Conservation (phyloP, 2,113 vertebrate species). For the Hyaena hyaena region DNA sequence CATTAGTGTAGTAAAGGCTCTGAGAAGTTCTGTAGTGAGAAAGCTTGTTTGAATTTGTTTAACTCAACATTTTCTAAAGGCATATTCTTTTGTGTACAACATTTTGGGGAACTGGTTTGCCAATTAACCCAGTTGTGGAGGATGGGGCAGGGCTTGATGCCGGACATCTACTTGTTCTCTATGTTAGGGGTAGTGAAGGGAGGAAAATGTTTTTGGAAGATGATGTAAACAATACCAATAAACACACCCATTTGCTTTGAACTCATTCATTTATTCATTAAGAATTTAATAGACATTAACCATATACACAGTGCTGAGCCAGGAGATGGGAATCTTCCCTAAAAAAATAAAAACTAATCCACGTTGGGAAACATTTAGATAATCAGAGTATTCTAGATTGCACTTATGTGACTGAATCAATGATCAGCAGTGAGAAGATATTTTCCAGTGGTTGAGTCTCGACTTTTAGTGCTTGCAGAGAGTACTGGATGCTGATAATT, state of each 20-base stretch:
- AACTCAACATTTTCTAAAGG: slow-evolving; percentile 22
- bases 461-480: background rate
- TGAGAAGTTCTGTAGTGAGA: slow-evolving; percentile 60
- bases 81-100: slow-evolving; percentile 32
- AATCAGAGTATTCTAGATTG: background rate
- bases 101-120: slow-evolving; percentile 39
- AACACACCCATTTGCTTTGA: background rate
- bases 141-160: background rate
- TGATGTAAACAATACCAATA: background rate
- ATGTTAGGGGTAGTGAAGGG: slow-evolving; percentile 12
- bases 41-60: slow-evolving; percentile 18
- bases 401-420: background rate
- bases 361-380: background rate
- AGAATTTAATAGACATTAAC: slow-evolving; percentile 21
- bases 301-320: slow-evolving; percentile 17
- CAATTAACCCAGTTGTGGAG: slow-evolving; percentile 29
- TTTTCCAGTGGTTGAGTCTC: background rate
- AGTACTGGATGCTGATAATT: background rate
- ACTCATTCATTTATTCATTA: slow-evolving; percentile 50
- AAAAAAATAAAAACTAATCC: background rate
- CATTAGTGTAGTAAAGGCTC: background rate
- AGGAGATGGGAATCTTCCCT: background rate
- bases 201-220: slow-evolving; percentile 14
- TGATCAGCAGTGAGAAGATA: background rate
- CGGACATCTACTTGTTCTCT: slow-evolving; percentile 52